Conservation (phyloP, 2,113 vertebrate genomes). For the Burhinus bistriatus region DNA sequence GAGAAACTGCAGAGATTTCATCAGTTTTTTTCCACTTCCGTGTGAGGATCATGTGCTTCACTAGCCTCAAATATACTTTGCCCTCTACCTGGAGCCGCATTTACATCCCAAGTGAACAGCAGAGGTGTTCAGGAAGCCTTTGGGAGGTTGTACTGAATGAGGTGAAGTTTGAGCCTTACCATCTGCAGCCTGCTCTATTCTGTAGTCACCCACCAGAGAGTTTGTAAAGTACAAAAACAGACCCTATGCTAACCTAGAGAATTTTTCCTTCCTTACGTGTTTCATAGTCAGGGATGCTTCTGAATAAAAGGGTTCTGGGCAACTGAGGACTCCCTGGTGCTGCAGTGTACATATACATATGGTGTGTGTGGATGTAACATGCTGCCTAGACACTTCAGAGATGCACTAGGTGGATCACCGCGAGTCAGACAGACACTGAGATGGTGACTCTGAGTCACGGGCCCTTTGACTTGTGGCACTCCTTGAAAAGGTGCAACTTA, state of each 20-base stretch:
- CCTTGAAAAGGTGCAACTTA: neutral
- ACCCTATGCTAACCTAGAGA: neutral
- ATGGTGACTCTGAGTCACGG: neutral
- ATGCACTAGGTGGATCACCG: neutral
- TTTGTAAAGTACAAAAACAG: neutral
- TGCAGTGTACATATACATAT: rapidly evolving
- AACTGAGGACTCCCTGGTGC: neutral
- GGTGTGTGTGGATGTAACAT: rapidly evolving
- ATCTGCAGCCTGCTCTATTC: neutral
- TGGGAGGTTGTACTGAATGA: neutral
- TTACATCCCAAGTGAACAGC: neutral
- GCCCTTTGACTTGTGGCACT: neutral
- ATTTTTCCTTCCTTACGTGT: neutral
- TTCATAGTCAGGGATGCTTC: neutral
- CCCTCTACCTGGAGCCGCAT: neutral
- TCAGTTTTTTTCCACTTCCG: neutral
- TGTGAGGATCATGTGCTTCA: neutral
- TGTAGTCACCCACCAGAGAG: neutral
- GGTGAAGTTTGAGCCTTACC: neutral
- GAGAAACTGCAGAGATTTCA: neutral
- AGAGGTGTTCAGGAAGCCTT: neutral
- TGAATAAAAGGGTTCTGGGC: neutral
- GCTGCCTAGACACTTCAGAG: neutral
- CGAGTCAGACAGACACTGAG: rapidly evolving
- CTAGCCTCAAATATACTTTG: neutral